A percentile compares a stretch with the other conserved stretches of the same genome.
Conservation (phyloP, 2,113 vertebrate species). For the Cyrtonyx montezumae region DNA sequence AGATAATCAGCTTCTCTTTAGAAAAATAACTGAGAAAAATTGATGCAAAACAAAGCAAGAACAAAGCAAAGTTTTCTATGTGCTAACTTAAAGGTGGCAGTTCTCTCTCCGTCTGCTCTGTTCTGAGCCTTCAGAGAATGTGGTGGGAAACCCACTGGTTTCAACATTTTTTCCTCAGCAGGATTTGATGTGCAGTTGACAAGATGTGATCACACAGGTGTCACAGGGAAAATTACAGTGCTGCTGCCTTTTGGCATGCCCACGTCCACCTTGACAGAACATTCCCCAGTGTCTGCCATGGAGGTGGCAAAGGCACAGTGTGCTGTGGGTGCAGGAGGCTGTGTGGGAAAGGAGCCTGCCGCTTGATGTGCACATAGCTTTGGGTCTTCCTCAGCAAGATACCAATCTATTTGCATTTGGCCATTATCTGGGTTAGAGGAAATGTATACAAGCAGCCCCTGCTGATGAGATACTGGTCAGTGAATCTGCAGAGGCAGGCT, state of each 20-base stretch:
- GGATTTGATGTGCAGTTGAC: not conserved
- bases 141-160: not conserved
- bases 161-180: not conserved
- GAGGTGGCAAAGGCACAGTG: too few relatives aligned
- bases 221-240: not conserved
- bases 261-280: not conserved
- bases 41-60: not conserved
- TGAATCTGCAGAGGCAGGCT: not conserved
- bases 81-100: not conserved
- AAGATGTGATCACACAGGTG: rapidly evolving
- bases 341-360: not conserved
- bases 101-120: not conserved
- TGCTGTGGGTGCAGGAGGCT: not conserved
- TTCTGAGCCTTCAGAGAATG: not conserved
- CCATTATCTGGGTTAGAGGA: not conserved
- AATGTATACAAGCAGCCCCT: not conserved
- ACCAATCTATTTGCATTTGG: not conserved
- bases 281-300: rapidly evolving
- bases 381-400: not conserved
- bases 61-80: not conserved
- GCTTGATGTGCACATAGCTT: not conserved
- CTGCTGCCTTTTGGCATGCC: not conserved
- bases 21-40: not conserved
- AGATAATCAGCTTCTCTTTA: not conserved
- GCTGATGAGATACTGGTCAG: not conserved